Evolutionary conservation across 1,140 invertebrate genomes (phyloP), one percentile per base, ranked within the genome.

Genomic region (Drosophila arawakana): DNA sequence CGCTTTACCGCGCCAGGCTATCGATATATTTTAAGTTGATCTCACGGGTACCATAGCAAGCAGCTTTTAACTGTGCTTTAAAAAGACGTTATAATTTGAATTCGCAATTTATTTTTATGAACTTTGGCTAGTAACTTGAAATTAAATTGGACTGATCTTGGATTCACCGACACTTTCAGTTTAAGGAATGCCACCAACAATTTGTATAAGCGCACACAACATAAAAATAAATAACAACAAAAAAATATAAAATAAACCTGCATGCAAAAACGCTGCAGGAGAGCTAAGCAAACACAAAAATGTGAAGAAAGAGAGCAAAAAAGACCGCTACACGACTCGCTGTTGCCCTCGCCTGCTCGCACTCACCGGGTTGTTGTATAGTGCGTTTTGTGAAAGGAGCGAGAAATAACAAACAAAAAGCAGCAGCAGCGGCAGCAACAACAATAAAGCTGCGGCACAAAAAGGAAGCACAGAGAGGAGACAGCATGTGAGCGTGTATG

Each of bases 201-300:
- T 41, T 25, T 44, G 2, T 37, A 39, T 13, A 52, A n/a, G 2
- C 52, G 13, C 49, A 13, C 39, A 60, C 18, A 47, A 44, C 8
- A 71, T 46, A 67, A 58, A 59, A 54, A 71, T 54, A 61, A 74
- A 67, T 21, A 21, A 21, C 18, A 21, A 21, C 15, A 15, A 21
- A 21, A 21, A 21, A 21, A 21, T 21, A 21, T 21, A 58, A 59
- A 54, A 71, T 54, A 61, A 74, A 67, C 37, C 43, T 49, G 13
- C 59, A 76, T 68, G 57, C 62, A 68, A 74, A 78, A 72, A 41
- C 76, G 61, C 50, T 72, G 76, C 76, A 78, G 76, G 76, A 78
- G 76, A 78, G 73, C 76, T 58, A 47, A 44, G 34, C 72, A 57
- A 59, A 43, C 21, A 34, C 35, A 70, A 43, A 30, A 61, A 55